Conservation (phyloP, 1,140 invertebrate genomes). For the Homarus americanus region DNA sequence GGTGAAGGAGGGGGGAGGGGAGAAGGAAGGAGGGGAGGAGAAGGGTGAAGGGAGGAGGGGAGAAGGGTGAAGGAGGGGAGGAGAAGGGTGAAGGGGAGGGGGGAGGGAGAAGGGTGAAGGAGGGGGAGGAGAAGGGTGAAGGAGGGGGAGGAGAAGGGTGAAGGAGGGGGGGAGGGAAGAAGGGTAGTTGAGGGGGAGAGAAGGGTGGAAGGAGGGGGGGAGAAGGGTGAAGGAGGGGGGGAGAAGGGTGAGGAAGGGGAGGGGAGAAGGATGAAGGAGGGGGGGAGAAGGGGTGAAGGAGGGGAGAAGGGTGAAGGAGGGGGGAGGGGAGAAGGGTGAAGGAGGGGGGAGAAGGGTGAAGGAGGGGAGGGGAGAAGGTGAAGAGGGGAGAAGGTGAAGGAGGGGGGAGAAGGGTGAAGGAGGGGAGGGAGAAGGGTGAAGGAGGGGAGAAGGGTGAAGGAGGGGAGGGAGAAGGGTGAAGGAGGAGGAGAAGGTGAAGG, state of each 20-base stretch:
- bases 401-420: not conserved
- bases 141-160: too few relatives aligned
- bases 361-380: not conserved
- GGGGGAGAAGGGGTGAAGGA: not conserved
- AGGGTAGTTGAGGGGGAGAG: not conserved
- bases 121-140: not conserved
- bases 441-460: too few relatives aligned
- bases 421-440: not conserved
- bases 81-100: not conserved
- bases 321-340: not conserved
- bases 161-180: not conserved
- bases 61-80: not conserved
- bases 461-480: not conserved
- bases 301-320: too few relatives aligned
- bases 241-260: constrained; percentile 7
- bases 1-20: not conserved
- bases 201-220: not conserved
- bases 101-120: not conserved
- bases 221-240: not conserved
- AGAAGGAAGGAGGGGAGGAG: not conserved
- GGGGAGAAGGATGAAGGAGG: not conserved
- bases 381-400: not conserved
- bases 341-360: too few relatives aligned
- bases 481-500: not conserved
- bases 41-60: too few relatives aligned